These are phyloP conservation scores for Catostylus mosaicus DNA, from an alignment of 30 jellyfish, hydroid and myxozoan species.

Conservation along the genomic window DNA sequence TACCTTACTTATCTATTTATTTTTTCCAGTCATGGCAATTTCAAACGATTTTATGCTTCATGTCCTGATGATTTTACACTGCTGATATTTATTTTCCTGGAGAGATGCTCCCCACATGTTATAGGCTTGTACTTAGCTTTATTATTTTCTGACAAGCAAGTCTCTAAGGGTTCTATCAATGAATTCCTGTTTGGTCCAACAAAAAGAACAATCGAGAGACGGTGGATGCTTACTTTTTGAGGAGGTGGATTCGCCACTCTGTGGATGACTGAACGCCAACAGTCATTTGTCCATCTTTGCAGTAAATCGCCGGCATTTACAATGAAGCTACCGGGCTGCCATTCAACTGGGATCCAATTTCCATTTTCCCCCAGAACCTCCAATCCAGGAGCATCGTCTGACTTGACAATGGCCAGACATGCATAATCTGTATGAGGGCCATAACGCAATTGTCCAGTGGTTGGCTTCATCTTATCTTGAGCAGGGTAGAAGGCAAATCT, in stretches of 20 bases:
- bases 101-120: constrained; percentile 58
- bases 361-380: constrained; percentile 51
- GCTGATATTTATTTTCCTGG: constrained; percentile 47
- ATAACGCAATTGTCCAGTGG: constrained; percentile 49
- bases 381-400: constrained; percentile 67
- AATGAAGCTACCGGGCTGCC: constrained; percentile 46
- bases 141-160: constrained; percentile 36
- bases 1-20: too few species aligned
- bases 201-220: constrained; percentile 57
- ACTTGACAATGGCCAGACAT: constrained; percentile 58
- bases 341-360: constrained; percentile 50
- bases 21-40: too few species aligned
- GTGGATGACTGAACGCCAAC: constrained; percentile 74
- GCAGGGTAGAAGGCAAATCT: constrained; percentile 66
- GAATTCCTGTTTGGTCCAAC: constrained; percentile 76
- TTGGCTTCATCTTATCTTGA: constrained; percentile 40
- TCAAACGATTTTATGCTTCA: not conserved
- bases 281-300: constrained; percentile 75
- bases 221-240: constrained; percentile 29
- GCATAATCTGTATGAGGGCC: constrained; percentile 76
- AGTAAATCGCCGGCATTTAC: constrained; percentile 63
- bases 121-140: constrained; percentile 58
- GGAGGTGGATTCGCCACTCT: constrained; percentile 74
- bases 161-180: constrained; percentile 37
- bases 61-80: constrained; percentile 14